These are phyloP conservation scores for Morinoia aosen DNA, from an alignment of 2,888 invertebrate species.

Conservation along the genomic window DNA sequence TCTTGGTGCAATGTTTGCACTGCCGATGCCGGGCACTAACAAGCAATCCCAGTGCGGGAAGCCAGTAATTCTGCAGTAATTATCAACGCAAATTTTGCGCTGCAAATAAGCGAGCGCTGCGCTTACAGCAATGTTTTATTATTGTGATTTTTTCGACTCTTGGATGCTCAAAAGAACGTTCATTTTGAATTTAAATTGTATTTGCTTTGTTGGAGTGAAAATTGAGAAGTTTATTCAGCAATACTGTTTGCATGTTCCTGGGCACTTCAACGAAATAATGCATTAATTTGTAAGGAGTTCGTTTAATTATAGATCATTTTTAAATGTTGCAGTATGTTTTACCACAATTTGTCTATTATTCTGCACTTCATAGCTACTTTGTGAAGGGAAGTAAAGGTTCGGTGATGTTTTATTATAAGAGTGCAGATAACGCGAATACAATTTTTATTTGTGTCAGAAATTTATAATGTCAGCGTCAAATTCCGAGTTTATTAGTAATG, in stretches of 20 bases:
- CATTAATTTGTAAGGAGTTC: background rate
- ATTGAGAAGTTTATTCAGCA: background rate
- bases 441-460: too few relatives aligned
- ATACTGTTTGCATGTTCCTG: background rate
- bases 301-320: background rate
- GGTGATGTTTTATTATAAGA: too few relatives aligned
- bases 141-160: background rate
- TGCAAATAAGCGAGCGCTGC: background rate
- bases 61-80: background rate
- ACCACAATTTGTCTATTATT: background rate
- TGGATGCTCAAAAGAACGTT: background rate
- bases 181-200: background rate
- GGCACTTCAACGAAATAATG: background rate
- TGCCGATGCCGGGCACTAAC: background rate
- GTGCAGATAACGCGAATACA: too few relatives aligned
- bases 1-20: background rate
- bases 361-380: too few relatives aligned
- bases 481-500: too few relatives aligned
- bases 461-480: too few relatives aligned
- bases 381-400: too few relatives aligned
- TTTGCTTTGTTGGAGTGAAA: background rate
- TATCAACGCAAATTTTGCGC: background rate
- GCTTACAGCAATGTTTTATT: background rate
- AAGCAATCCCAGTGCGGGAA: background rate
- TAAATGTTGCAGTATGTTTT: background rate